Conservation (phyloP, 2,797 vertebrate genomes). For the Esox lucius region DNA sequence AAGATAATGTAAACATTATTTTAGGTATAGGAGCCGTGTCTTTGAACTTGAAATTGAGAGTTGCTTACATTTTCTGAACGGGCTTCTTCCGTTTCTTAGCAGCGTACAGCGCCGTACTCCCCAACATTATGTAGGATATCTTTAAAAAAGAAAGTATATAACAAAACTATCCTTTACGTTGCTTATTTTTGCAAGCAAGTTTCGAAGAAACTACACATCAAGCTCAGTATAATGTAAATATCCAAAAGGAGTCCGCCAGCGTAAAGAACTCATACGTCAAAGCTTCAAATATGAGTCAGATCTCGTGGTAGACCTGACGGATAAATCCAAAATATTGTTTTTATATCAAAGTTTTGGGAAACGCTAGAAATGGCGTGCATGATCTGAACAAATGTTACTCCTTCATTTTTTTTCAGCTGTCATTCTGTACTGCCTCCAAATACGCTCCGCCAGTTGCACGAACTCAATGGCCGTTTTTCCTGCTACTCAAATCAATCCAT, state of each 20-base stretch:
- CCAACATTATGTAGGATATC: constrained; percentile 54
- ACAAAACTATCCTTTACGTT: constrained; percentile 15
- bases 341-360: constrained; percentile 1
- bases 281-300: neutral
- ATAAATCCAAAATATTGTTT: constrained; percentile 2
- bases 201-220: constrained; percentile 4
- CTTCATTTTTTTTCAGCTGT: constrained; percentile 5
- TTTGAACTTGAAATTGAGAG: constrained; percentile 18
- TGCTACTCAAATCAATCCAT: constrained; percentile 38
- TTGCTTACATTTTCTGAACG: constrained; percentile 79
- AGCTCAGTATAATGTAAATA: constrained; percentile 1
- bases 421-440: constrained; percentile 29
- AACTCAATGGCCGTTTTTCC: constrained; percentile 12
- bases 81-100: constrained; percentile 82
- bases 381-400: constrained; percentile 20
- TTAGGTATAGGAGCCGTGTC: neutral
- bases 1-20: neutral
- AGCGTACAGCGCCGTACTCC: constrained; percentile 71
- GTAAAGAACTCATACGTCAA: constrained; percentile 9
- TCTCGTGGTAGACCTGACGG: neutral
- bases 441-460: constrained; percentile 32
- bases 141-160: neutral
- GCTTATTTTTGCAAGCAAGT: constrained; percentile 1
- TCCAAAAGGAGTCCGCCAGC: constrained; percentile 20
- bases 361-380: constrained; percentile 37